These are phyloP conservation scores for Dromius quadrimaculatus DNA, from an alignment of 2,888 invertebrate species.

Conservation along the genomic window DNA sequence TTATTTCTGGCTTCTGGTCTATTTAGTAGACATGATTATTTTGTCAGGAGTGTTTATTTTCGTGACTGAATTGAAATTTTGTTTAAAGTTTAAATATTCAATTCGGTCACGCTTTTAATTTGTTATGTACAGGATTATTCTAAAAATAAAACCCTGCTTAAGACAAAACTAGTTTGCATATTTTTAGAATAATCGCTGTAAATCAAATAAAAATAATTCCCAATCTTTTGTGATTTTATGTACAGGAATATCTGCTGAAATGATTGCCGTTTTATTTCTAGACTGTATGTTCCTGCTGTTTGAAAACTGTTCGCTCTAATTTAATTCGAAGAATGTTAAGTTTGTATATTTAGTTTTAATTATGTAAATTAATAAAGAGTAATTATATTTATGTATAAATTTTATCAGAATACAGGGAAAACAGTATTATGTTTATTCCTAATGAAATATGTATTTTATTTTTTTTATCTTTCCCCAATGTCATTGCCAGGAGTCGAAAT, in stretches of 20 bases:
- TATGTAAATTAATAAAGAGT: slow-evolving; percentile 48
- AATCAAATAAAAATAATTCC: slow-evolving; percentile 12
- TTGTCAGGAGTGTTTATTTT: slow-evolving; percentile 22
- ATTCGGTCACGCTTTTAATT: slow-evolving; percentile 47
- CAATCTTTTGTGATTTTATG: slow-evolving; percentile 32
- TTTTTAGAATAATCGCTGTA: not conserved
- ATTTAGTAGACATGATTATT: slow-evolving; percentile 11
- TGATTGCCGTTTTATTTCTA: slow-evolving; percentile 50
- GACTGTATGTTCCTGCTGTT: slow-evolving; percentile 51
- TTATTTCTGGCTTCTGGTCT: slow-evolving; percentile 25
- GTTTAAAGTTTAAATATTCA: slow-evolving; percentile 46
- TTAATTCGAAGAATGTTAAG: slow-evolving; percentile 50
- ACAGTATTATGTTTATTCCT: slow-evolving; percentile 51
- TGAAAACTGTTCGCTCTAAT: slow-evolving; percentile 45
- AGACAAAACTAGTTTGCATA: too few relatives aligned
- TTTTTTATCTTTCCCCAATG: slow-evolving; percentile 20
- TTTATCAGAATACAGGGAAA: slow-evolving; percentile 51
- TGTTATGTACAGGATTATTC: too few relatives aligned
- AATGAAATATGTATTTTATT: slow-evolving; percentile 37
- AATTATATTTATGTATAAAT: slow-evolving; percentile 52
- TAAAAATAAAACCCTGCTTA: too few relatives aligned
- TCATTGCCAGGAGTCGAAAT: too few relatives aligned
- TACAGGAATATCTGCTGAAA: slow-evolving; percentile 29
- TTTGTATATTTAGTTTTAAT: slow-evolving; percentile 51
- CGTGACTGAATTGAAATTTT: slow-evolving; percentile 46